Percentiles rank a stretch among this genome's conserved stretches.
Conservation (phyloP, 2,797 vertebrate species). For the Trematomus bernacchii region DNA sequence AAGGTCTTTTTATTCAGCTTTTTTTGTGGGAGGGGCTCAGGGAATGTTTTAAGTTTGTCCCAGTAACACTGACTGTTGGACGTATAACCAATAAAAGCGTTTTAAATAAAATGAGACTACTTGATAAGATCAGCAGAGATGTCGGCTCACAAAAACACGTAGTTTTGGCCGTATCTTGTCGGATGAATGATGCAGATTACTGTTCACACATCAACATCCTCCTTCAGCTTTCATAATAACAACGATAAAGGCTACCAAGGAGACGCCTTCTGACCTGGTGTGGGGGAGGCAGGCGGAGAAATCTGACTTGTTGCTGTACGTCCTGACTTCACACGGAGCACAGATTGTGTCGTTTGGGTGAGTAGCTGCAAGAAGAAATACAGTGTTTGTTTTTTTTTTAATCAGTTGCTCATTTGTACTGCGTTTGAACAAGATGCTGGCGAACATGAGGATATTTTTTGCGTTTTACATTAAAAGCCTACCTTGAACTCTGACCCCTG, state of each 20-base stretch:
- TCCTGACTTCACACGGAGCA: conserved; percentile 56
- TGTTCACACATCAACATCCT: neutral
- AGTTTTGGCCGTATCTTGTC: neutral
- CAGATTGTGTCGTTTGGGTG: conserved; percentile 59
- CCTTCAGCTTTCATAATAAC: conserved; percentile 5
- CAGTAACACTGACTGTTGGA: neutral
- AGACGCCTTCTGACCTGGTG: conserved; percentile 62
- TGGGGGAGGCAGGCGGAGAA: conserved; percentile 70
- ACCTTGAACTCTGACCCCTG: conserved; percentile 70
- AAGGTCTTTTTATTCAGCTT: neutral
- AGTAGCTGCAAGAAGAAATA: conserved; percentile 58
- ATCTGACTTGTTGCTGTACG: conserved; percentile 76
- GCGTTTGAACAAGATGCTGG: neutral
- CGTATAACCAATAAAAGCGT: neutral
- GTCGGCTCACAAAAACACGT: conserved; percentile 3
- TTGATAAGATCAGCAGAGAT: too few relatives aligned
- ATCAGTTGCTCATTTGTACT: neutral
- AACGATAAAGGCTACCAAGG: neutral
- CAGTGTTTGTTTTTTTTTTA: neutral
- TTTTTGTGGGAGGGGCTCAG: neutral
- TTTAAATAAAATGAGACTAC: neutral
- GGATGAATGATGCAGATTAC: conserved; percentile 25
- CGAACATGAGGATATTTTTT: neutral
- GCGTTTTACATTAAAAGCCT: conserved; percentile 2
- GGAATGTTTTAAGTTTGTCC: neutral